Base-by-base conservation (phyloP, 2,888 invertebrate species). In the Tipula helvola region DNA sequence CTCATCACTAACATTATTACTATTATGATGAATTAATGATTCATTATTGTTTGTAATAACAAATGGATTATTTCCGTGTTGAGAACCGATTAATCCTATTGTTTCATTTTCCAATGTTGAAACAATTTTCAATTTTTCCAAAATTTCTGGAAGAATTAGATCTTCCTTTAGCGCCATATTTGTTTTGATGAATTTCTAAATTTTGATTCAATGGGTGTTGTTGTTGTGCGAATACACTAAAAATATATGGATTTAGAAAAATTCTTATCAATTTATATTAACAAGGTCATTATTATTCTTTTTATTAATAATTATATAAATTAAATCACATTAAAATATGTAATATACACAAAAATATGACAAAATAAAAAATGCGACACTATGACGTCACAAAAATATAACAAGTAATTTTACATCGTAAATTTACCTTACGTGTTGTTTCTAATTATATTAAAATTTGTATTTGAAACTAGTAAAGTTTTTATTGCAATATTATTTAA, bases 81-180 rank as follows among this genome's bases (percentile, higher is more conserved):
- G 36, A 42, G 42, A 44, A 13, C 18, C 13, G 5, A n/a, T 39
- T 39, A 18, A 85, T 12, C 28, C 28, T 10, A 28, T 18, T 28
- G 8, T 3, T 10, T 85, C 42, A 85, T 42, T 85, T 13, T 42
- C 41, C 12, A 0, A 7, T 71, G 10, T 28, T 71, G 93, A 92
- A 88, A 93, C 93, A 89, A 94, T 94, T 91, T 93, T 93, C 88
- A 94, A 90, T 89, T 92, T 93, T 88, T 92, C 92, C 91, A 94
- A 91, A 89, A 93, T 92, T 87, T 92, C 92, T 88, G 93, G 92
- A 88, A 94, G 89, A 39, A 57, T 86, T 57, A 36, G 8, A 86
- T 86, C 57, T 36, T 86, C 57, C 36, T 57, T 42, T 36, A 57
- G 36, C 28, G 86, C 52, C 86, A 86, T 86, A 52, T 86, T 86